A percentile compares a stretch with the other conserved stretches of the same genome.
Conservation (phyloP, 2,888 invertebrate species). For the Gnatocerus cornutus region DNA sequence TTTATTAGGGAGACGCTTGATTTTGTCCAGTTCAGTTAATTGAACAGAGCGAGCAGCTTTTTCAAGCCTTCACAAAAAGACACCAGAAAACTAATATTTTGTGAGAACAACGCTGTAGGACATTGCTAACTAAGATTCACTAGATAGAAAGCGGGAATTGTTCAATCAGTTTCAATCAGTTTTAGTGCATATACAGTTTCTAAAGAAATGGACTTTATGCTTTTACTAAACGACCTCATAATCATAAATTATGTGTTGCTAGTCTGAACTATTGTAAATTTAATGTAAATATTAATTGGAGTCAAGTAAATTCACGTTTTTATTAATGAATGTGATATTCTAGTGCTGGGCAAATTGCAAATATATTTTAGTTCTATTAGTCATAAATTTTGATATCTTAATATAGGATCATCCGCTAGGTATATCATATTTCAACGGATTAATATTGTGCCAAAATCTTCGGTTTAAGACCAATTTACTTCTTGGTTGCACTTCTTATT, state of each 20-base stretch:
- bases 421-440: background rate
- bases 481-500: background rate
- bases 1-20: slow-evolving; percentile 32
- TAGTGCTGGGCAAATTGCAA: slow-evolving; percentile 45
- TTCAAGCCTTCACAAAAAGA: slow-evolving; percentile 34
- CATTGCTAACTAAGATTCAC: too few relatives aligned
- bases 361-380: slow-evolving; percentile 20
- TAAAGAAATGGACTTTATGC: too few relatives aligned
- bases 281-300: background rate
- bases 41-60: slow-evolving; percentile 24
- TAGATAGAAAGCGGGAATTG: too few relatives aligned
- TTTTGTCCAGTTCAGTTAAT: slow-evolving; percentile 42
- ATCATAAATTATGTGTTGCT: slow-evolving; percentile 1
- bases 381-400: slow-evolving; percentile 1
- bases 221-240: background rate
- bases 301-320: background rate
- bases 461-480: background rate
- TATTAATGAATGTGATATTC: slow-evolving; percentile 28
- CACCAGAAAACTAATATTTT: background rate
- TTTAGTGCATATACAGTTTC: background rate
- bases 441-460: background rate
- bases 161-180: too few relatives aligned
- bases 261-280: slow-evolving; percentile 14
- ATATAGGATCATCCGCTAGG: background rate
- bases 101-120: background rate